These are phyloP conservation scores for Seladonia tumulorum DNA, from an alignment of 2,888 invertebrate species.

Conservation along the genomic window DNA sequence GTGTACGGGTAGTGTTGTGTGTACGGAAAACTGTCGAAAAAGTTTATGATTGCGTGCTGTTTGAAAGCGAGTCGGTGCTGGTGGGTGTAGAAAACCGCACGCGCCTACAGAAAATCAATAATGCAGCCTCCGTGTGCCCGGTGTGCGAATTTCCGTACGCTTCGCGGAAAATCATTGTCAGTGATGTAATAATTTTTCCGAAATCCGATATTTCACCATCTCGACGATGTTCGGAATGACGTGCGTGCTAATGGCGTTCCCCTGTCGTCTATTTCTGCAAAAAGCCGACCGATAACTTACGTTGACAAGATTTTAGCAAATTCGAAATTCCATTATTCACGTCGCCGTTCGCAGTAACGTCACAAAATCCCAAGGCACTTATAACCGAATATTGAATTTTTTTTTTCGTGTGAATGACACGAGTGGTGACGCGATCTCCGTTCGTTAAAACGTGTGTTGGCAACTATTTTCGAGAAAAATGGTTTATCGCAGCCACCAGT, in stretches of 20 bases:
- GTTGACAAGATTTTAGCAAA: background rate
- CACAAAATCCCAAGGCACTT: background rate
- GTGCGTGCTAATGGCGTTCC: background rate
- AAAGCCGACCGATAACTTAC: background rate
- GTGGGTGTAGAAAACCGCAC: slow-evolving; percentile 70
- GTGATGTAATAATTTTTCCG: slow-evolving; percentile 7
- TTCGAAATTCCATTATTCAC: background rate
- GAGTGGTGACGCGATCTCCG: background rate
- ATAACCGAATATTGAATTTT: background rate
- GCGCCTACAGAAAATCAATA: slow-evolving; percentile 75
- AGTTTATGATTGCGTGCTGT: slow-evolving; percentile 57
- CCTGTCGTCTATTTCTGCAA: background rate
- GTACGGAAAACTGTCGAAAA: slow-evolving; percentile 30
- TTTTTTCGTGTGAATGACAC: too few relatives aligned
- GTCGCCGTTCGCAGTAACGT: background rate
- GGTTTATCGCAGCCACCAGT: background rate
- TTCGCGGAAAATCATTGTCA: slow-evolving; percentile 48
- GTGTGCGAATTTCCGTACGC: slow-evolving; percentile 53
- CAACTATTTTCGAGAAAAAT: background rate
- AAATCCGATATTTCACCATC: background rate
- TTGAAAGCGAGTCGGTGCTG: slow-evolving; percentile 62
- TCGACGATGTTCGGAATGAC: background rate
- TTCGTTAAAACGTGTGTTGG: background rate
- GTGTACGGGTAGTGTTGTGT: slow-evolving; percentile 12
- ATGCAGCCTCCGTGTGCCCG: slow-evolving; percentile 64